These are phyloP conservation scores for Falcunculus frontatus DNA, from an alignment of 2,113 vertebrate genomes.

Conservation along the genomic window DNA sequence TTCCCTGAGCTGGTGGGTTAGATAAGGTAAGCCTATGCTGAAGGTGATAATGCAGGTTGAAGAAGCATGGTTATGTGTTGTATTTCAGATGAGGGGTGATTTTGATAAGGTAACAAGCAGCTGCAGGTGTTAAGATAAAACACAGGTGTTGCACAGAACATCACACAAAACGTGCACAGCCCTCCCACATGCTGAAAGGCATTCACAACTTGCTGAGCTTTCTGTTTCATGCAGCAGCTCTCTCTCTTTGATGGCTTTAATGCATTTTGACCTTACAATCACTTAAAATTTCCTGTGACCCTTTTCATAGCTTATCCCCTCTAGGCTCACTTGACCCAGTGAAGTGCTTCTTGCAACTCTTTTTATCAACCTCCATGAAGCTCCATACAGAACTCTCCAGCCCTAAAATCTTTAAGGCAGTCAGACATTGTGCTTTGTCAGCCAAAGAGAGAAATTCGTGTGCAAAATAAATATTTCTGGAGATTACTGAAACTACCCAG, in stretches of 20 bases:
- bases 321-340: not conserved
- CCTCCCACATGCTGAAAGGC: not conserved
- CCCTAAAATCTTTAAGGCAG: not conserved
- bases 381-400: not conserved
- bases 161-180: not conserved
- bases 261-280: conserved; percentile 10
- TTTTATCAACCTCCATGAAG: not conserved
- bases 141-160: not conserved
- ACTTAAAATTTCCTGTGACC: not conserved
- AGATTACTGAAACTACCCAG: not conserved
- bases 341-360: not conserved
- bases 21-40: not conserved
- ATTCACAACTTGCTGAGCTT: not conserved
- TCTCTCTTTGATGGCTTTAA: conserved; percentile 12
- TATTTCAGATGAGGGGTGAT: not conserved
- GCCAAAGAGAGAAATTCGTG: not conserved
- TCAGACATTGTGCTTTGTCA: not conserved
- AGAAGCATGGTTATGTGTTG: not conserved
- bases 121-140: conserved; percentile 4
- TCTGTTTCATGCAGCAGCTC: not conserved
- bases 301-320: not conserved
- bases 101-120: not conserved
- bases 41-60: not conserved
- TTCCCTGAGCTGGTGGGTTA: not conserved
- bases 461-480: not conserved